Conservation (phyloP, 2,888 invertebrate species). For the Gari tellinella region DNA sequence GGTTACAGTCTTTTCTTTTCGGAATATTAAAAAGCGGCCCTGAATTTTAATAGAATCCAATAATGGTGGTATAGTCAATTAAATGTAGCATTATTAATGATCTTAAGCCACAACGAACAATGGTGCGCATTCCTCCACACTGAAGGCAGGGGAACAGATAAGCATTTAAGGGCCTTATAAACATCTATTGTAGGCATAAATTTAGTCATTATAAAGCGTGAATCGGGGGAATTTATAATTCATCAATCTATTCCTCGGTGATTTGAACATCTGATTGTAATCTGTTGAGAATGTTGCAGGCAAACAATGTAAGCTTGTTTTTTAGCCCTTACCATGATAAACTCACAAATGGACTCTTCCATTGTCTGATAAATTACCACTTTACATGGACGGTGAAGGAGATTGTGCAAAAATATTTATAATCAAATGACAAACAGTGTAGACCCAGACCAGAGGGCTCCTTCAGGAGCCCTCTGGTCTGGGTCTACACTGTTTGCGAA, state of each 20-base stretch:
- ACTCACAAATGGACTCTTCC: too few relatives aligned
- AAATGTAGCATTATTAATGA: slow-evolving; percentile 50
- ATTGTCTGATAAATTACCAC: too few relatives aligned
- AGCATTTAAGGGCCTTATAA: slow-evolving; percentile 19
- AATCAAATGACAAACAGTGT: too few relatives aligned
- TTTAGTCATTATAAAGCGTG: slow-evolving; percentile 1
- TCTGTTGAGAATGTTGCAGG: neutral
- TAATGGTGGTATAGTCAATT: slow-evolving; percentile 48
- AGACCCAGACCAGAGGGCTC: too few relatives aligned
- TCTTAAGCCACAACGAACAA: slow-evolving; percentile 29
- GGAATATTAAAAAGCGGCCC: slow-evolving; percentile 41
- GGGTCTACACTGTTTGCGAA: too few relatives aligned
- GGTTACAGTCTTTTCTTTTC: slow-evolving; percentile 27
- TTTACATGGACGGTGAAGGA: too few relatives aligned
- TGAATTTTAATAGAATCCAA: slow-evolving; percentile 50
- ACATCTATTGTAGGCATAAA: slow-evolving; percentile 11
- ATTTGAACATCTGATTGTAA: slow-evolving; percentile 1
- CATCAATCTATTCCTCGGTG: slow-evolving; percentile 4
- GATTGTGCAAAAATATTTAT: too few relatives aligned
- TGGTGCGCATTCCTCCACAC: slow-evolving; percentile 29
- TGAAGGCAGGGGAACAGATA: slow-evolving; percentile 20
- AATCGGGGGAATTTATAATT: neutral
- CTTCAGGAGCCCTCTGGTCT: too few relatives aligned
- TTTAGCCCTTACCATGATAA: too few relatives aligned
- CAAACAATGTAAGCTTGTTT: too few relatives aligned